Evolutionary conservation across 1,140 invertebrate genomes (phyloP), one percentile per base, ranked within the genome.

Genomic region (Trypoxylus dichotomus): DNA sequence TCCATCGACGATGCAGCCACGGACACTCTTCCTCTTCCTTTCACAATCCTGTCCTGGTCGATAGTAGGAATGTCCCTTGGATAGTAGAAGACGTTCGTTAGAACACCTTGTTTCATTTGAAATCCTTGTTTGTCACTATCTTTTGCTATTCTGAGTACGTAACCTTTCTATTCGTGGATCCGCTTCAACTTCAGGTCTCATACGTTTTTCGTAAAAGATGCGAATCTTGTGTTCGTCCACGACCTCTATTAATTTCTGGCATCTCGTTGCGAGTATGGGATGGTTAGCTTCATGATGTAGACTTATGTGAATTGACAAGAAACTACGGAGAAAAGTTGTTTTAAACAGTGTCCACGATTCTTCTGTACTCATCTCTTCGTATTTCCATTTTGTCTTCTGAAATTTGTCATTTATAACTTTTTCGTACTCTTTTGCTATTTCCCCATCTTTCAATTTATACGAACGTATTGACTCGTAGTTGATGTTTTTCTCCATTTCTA

Each of bases 121-220:
- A 99, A 99, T 77, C 98, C 98, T 90, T 99, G 98, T 88, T 99
- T 99, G 89, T 99, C 98, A 87, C 99, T 99, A 82, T 98, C 98
- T 83, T 98, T 98, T 83, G 96, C 92, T 80, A 99, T 94, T 79
- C 96, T 93, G 11, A 99, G 90, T 73, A 99, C 92, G 84, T 99
- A 99, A 73, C 98, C 98, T 89, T 98, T 99, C 98, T 98, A 99
- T 91, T 99, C 98, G 88, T 79, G 92, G 89, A 86, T 99, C 97
- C 78, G 94, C 97, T 84, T 96, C 93, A 1, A 99, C 94, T 89
- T 99, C 96, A 81, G 96, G 93, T 74, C 97, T 96, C 93, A 99
- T 99, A 84, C 98, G 95, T 88, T 99, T 99, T 85, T 99, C 98
- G 88, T 98, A 99, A 88, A 99, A 99, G 77, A 97, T 93, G 84